These are phyloP conservation scores for Hartigia nigra DNA, from an alignment of 2,888 invertebrate genomes.

Conservation along the genomic window DNA sequence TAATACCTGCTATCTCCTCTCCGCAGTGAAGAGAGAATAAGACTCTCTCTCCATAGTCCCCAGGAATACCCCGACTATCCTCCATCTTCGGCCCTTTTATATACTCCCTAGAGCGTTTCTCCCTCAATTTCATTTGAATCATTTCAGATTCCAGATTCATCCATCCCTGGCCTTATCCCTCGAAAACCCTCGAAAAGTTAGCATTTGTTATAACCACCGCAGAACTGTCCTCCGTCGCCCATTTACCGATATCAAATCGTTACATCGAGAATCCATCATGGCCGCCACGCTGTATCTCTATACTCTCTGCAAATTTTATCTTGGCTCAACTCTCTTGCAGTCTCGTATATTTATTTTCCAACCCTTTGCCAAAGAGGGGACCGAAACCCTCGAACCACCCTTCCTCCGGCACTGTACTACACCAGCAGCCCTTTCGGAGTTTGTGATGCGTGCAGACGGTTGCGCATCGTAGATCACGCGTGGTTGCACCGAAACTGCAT, in stretches of 20 bases:
- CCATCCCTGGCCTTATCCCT: neutral
- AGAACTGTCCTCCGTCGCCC: neutral
- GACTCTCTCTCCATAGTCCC: conserved; percentile 14
- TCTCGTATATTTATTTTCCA: neutral
- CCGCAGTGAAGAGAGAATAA: conserved; percentile 35
- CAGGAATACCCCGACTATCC: neutral
- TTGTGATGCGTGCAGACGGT: conserved; percentile 60
- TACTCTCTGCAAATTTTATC: neutral
- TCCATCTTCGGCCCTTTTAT: conserved; percentile 1
- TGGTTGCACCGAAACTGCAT: conserved; percentile 57
- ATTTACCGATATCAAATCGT: neutral
- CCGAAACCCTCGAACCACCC: neutral
- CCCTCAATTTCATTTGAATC: conserved; percentile 20
- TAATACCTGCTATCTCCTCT: conserved; percentile 57
- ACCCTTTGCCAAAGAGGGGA: neutral
- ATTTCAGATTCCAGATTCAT: conserved; percentile 21
- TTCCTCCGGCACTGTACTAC: neutral
- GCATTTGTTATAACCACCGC: neutral
- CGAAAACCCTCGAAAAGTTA: neutral
- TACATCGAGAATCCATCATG: neutral
- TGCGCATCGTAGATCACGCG: conserved; percentile 59
- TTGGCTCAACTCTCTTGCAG: neutral
- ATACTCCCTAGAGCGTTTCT: conserved; percentile 6
- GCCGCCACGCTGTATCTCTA: neutral
- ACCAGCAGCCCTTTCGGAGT: conserved; percentile 49